Percentiles rank a stretch among this genome's conserved stretches.
Conservation (phyloP, 2,888 invertebrate species). For the Coenonympha glycerion region DNA sequence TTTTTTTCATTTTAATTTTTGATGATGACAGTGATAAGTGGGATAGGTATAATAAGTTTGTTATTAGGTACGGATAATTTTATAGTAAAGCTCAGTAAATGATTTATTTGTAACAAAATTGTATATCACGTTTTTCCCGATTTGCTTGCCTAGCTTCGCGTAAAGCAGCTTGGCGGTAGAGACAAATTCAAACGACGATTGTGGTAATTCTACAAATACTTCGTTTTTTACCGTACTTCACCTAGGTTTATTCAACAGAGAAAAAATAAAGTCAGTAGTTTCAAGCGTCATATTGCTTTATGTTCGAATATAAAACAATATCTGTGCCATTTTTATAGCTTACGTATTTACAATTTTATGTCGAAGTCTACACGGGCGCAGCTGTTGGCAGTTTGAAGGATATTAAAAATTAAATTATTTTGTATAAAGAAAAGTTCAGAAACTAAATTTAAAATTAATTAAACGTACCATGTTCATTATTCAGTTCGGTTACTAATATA, state of each 20-base stretch:
- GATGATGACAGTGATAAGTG: slow-evolving; percentile 26
- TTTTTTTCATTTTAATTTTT: slow-evolving; percentile 21
- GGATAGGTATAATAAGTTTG: slow-evolving; percentile 1
- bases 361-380: not conserved
- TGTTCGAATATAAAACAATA: slow-evolving; percentile 11
- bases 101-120: too few relatives aligned
- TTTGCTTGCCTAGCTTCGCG: too few relatives aligned
- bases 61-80: slow-evolving; percentile 15
- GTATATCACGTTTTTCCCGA: too few relatives aligned
- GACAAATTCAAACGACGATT: too few relatives aligned
- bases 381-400: slow-evolving; percentile 3
- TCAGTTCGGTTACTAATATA: too few relatives aligned
- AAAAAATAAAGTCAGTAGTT: not conserved
- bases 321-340: slow-evolving; percentile 10
- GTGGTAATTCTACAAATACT: too few relatives aligned
- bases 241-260: too few relatives aligned
- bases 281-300: slow-evolving; percentile 1
- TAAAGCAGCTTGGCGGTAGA: too few relatives aligned
- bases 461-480: too few relatives aligned
- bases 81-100: not conserved
- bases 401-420: not conserved
- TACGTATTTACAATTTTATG: slow-evolving; percentile 10
- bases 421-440: not conserved
- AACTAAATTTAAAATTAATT: not conserved
- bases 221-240: too few relatives aligned